Conservation (phyloP, 1,140 invertebrate genomes). For the Chrysomallon squamiferum region DNA sequence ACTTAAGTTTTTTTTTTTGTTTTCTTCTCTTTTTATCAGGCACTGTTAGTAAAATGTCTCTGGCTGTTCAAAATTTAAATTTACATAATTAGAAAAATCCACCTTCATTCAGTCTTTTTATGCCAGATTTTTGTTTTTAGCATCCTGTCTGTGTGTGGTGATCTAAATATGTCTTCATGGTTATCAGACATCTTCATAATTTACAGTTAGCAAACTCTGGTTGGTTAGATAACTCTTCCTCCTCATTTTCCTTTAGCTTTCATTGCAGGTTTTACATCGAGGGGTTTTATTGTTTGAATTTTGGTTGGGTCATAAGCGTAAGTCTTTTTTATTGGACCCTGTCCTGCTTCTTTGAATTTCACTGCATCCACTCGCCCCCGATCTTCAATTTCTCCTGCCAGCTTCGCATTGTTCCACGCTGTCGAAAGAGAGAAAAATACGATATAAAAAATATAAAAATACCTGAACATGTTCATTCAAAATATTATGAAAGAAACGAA, state of each 20-base stretch:
- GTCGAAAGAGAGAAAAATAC: slow-evolving; percentile 38
- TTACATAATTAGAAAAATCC: no score
- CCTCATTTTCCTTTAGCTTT: slow-evolving; percentile 10
- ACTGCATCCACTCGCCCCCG: slow-evolving; percentile 78
- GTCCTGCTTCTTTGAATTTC: slow-evolving; percentile 82
- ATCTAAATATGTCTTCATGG: no score
- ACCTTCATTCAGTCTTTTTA: no score
- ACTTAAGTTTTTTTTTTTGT: no score
- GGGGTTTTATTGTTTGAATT: background rate
- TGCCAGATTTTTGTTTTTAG: no score
- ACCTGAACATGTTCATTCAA: background rate
- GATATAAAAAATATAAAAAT: background rate
- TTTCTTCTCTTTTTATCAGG: no score
- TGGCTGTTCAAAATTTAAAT: no score
- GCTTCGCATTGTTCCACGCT: slow-evolving; percentile 86
- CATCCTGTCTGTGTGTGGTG: no score
- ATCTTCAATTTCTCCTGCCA: slow-evolving; percentile 78
- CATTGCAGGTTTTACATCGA: background rate
- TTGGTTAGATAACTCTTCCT: background rate
- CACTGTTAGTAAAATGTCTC: no score
- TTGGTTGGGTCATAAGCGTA: slow-evolving; percentile 85
- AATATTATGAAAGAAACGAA: slow-evolving; percentile 1
- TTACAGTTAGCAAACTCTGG: no score
- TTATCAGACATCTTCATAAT: no score
- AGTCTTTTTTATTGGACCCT: slow-evolving; percentile 84